These are phyloP conservation scores for Rallus crepitans DNA, from an alignment of 2,797 vertebrate species.

Conservation along the genomic window DNA sequence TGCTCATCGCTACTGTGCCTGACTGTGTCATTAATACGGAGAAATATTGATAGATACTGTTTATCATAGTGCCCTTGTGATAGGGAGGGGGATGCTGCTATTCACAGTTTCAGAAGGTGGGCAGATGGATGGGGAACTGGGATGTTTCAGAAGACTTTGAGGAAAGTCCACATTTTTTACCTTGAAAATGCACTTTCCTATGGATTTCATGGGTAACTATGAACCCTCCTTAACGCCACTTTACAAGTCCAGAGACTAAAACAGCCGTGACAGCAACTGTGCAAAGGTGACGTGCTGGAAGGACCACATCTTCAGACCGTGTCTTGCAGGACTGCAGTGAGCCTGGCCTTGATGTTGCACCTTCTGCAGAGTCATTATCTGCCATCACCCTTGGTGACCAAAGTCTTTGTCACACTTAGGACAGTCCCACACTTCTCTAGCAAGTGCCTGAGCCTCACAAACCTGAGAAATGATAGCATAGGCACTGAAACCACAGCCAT, in stretches of 20 bases:
- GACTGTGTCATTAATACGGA: neutral
- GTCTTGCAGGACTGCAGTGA: neutral
- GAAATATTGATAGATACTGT: neutral
- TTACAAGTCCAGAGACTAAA: neutral
- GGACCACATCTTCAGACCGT: rapidly evolving
- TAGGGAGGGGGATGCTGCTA: neutral
- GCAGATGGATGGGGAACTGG: neutral
- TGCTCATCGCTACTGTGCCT: neutral
- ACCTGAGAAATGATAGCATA: rapidly evolving
- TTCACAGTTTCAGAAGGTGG: too few species aligned
- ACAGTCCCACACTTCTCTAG: neutral
- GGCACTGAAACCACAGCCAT: neutral
- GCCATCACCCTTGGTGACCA: neutral
- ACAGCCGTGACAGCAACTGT: rapidly evolving
- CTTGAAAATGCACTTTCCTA: neutral
- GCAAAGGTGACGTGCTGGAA: neutral
- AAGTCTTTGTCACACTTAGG: neutral
- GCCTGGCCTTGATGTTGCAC: neutral
- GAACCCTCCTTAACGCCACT: neutral
- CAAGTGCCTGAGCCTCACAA: neutral
- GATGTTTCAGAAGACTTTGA: neutral
- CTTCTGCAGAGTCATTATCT: neutral
- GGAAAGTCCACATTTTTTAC: neutral
- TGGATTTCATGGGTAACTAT: neutral
- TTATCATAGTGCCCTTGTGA: rapidly evolving